phyloP scores from a whole-genome alignment of 2,113 vertebrate species.

The Anseranas semipalmata region DNA sequence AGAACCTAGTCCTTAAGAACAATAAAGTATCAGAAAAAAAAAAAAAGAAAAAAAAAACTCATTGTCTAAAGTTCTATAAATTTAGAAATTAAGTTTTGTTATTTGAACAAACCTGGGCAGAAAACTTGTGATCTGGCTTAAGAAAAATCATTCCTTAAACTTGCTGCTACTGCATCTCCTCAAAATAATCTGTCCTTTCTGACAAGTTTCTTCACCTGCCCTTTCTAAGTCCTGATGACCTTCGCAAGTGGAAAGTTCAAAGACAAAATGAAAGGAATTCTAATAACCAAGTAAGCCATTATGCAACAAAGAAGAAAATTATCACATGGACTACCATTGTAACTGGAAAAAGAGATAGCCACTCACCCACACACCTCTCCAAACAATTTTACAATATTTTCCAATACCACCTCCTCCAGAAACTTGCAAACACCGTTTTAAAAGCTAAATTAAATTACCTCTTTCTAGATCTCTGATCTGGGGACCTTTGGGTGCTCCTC shows the following conservation, averaged over 20 bases:
- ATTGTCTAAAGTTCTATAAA: not conserved
- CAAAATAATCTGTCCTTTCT: not conserved
- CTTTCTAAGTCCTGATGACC: not conserved
- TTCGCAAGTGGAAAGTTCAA: not conserved
- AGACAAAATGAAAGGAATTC: not conserved
- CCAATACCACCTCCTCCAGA: not conserved
- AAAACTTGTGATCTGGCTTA: not conserved
- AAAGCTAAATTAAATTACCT: conserved; percentile 76
- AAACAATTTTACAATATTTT: not conserved
- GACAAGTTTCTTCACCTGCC: not conserved
- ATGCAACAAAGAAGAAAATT: not conserved
- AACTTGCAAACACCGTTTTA: not conserved
- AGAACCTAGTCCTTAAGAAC: not conserved
- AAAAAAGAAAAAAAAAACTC: no score
- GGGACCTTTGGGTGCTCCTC: conserved; percentile 97
- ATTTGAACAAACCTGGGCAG: not conserved
- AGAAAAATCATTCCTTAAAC: not conserved
- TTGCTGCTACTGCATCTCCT: not conserved
- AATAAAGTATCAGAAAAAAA: not conserved
- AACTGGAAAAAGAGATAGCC: not conserved
- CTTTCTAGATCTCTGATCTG: conserved; percentile 97
- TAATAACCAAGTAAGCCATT: not conserved
- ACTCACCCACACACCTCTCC: not conserved
- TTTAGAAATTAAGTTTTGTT: not conserved
- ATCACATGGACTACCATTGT: not conserved